Evolutionary conservation across 2,797 vertebrate species (phyloP).

Genomic region (Prionace glauca): DNA sequence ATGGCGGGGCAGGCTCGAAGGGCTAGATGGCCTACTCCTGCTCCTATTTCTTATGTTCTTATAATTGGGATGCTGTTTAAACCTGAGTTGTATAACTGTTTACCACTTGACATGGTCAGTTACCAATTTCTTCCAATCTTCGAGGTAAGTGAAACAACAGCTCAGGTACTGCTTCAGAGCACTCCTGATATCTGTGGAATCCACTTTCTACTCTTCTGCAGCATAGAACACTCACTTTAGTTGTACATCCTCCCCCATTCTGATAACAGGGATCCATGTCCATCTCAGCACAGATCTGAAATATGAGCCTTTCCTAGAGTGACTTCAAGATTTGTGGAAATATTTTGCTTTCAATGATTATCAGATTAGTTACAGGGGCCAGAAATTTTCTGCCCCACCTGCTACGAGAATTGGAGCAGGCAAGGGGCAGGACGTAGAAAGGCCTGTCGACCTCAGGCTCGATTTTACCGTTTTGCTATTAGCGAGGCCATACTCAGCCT

Average conservation of each 20-base stretch:
- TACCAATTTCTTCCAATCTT: not conserved
- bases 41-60: too few species aligned
- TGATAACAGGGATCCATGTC: not conserved
- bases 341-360: not conserved
- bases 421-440: too few species aligned
- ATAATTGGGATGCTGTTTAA: not conserved
- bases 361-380: not conserved
- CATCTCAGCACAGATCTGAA: not conserved
- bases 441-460: too few species aligned
- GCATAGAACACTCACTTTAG: not conserved
- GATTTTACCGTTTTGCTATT: too few species aligned
- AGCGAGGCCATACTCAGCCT: not conserved
- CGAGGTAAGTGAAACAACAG: not conserved
- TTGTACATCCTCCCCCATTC: not conserved
- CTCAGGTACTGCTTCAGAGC: not conserved
- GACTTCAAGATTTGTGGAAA: not conserved
- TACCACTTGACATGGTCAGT: not conserved
- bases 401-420: too few species aligned
- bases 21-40: too few species aligned
- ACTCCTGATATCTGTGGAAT: not conserved
- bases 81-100: not conserved
- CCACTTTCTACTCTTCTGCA: not conserved
- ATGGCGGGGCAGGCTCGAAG: too few species aligned
- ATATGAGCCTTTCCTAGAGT: not conserved
- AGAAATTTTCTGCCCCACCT: not conserved